Conservation (phyloP, 1,140 invertebrate species). For the Heliconius melpomene region DNA sequence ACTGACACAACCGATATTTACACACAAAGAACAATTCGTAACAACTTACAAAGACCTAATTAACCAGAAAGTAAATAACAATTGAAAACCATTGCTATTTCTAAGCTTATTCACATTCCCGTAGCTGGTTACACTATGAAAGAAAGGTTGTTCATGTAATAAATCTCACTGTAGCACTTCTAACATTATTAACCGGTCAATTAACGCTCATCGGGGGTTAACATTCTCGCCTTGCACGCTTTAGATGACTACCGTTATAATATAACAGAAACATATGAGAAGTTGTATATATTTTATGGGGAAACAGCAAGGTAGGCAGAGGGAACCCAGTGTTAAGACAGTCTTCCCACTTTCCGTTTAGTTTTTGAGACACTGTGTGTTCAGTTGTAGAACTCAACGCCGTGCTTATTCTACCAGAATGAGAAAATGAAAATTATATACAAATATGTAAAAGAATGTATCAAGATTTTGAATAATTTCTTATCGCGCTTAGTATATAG, state of each 20-base stretch:
- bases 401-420: too few species aligned
- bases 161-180: conserved; percentile 4
- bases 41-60: background rate
- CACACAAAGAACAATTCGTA: too few species aligned
- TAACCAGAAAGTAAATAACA: background rate
- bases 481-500: too few species aligned
- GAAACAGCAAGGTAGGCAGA: too few species aligned
- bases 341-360: too few species aligned
- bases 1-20: background rate
- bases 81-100: background rate
- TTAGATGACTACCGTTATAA: background rate
- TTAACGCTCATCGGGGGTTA: conserved; percentile 13
- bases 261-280: background rate
- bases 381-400: too few species aligned
- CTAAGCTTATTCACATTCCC: background rate
- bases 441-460: too few species aligned
- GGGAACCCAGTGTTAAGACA: too few species aligned
- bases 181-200: conserved; percentile 11
- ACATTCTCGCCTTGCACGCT: background rate
- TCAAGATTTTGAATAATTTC: too few species aligned
- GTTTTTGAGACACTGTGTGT: too few species aligned
- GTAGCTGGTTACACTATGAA: background rate
- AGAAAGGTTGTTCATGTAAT: conserved; percentile 9
- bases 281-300: too few species aligned
- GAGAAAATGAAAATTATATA: too few species aligned